Conservation (phyloP, 2,888 invertebrate genomes). For the Drosophila barbarae region DNA sequence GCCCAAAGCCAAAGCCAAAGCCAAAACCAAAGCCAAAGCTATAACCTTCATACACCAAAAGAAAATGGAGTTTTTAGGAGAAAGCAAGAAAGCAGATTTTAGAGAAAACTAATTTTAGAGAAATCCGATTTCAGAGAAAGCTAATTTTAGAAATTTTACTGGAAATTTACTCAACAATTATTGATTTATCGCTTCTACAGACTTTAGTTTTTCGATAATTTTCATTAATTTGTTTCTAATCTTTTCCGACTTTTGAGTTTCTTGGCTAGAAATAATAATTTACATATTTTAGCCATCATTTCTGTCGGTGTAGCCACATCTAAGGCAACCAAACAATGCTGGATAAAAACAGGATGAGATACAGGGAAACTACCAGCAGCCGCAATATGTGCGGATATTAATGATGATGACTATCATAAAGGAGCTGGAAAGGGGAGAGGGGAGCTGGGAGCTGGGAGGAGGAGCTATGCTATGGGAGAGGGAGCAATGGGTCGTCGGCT, state of each 20-base stretch:
- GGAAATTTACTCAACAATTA: not conserved
- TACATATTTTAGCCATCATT: not conserved
- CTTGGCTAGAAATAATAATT: not conserved
- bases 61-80: not conserved
- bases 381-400: constrained; percentile 42
- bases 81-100: not conserved
- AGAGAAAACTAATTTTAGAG: not conserved
- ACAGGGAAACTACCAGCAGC: constrained; percentile 34
- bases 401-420: constrained; percentile 42
- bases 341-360: constrained; percentile 4
- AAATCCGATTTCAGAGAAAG: not conserved
- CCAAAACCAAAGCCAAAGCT: constrained; percentile 9
- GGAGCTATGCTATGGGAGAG: not conserved
- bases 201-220: not conserved
- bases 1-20: constrained; percentile 41
- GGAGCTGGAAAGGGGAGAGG: not conserved
- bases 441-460: not conserved
- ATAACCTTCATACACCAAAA: not conserved
- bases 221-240: accelerated
- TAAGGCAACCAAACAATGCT: constrained; percentile 12
- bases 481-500: not conserved
- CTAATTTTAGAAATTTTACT: not conserved
- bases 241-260: not conserved
- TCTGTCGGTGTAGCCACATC: constrained; percentile 14
- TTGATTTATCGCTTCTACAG: not conserved